Conservation (phyloP, 2,113 vertebrate genomes). For the Poecile atricapillus region DNA sequence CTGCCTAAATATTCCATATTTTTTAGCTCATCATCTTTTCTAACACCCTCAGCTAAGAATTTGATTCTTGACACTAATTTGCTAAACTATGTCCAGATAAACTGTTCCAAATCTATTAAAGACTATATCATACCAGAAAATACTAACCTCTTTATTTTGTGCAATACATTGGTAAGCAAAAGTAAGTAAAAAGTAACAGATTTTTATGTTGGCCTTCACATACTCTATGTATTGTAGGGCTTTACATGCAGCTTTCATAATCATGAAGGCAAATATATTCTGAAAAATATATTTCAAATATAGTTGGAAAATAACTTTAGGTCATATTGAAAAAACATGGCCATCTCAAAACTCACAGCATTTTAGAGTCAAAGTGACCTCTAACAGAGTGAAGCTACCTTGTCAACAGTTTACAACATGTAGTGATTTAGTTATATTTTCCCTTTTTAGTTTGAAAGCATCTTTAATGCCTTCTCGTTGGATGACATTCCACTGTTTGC, state of each 20-base stretch:
- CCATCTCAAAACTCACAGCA: not conserved
- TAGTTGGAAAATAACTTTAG: not conserved
- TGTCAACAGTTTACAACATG: not conserved
- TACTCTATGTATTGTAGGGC: not conserved
- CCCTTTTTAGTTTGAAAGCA: not conserved
- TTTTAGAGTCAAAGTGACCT: not conserved
- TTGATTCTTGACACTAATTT: not conserved
- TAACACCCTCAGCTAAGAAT: not conserved
- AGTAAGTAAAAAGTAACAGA: not conserved
- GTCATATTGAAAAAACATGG: not conserved
- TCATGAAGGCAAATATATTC: not conserved
- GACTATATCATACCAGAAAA: not conserved
- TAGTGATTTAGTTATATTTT: not conserved
- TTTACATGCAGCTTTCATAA: not conserved
- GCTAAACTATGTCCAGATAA: not conserved
- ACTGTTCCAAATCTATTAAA: not conserved
- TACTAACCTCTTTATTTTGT: not conserved
- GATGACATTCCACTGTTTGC: not conserved
- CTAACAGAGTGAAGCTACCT: not conserved
- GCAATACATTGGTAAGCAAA: not conserved
- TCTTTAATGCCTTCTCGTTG: not conserved
- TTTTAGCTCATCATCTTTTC: not conserved
- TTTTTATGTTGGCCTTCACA: not conserved
- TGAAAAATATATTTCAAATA: not conserved
- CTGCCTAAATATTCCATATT: not conserved